These are phyloP conservation scores for Notamacropus eugenii DNA, from an alignment of 2,797 vertebrate species.

Conservation along the genomic window DNA sequence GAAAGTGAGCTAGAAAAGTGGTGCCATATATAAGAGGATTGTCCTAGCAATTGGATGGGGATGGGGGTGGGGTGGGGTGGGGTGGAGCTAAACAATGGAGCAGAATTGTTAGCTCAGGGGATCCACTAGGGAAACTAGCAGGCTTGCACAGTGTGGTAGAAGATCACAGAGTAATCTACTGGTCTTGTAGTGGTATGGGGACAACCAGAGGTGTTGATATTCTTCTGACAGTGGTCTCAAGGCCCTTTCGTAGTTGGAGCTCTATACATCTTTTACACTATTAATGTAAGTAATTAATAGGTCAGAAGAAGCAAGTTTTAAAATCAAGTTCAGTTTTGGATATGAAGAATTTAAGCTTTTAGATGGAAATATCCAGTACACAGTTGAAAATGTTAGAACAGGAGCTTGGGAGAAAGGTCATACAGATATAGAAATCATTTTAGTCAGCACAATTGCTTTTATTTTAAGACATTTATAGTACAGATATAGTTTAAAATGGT, in stretches of 20 bases:
- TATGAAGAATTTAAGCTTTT: not conserved
- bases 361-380: not conserved
- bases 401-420: not conserved
- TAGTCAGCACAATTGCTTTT: not conserved
- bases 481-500: not conserved
- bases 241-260: not conserved
- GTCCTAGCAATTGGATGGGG: not conserved
- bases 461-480: not conserved
- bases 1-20: not conserved
- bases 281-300: not conserved
- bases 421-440: not conserved
- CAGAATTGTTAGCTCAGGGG: not conserved
- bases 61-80: not conserved
- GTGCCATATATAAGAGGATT: not conserved
- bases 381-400: not conserved
- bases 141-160: not conserved
- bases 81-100: not conserved
- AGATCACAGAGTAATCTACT: not conserved
- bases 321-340: not conserved
- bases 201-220: not conserved
- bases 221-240: not conserved
- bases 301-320: not conserved
- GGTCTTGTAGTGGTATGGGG: not conserved
- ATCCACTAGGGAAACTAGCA: not conserved
- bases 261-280: not conserved